A percentile compares a stretch with the other conserved stretches of the same genome.
Conservation (phyloP, 2,888 invertebrate genomes). For the Amblyjoppa proteus region DNA sequence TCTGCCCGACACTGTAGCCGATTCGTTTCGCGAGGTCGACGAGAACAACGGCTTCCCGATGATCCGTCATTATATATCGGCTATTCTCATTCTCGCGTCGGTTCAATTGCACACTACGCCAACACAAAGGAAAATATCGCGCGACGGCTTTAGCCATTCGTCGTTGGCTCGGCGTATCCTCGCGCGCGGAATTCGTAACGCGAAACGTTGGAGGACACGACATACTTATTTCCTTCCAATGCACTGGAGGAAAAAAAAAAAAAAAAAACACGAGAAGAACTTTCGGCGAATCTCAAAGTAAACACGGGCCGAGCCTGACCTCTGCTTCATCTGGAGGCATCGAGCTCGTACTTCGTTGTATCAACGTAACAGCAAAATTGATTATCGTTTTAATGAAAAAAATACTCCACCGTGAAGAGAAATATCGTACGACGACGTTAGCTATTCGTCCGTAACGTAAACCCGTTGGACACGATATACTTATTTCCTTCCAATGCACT, state of each 20-base stretch:
- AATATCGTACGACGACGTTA: neutral
- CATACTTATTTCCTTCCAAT: too few relatives aligned
- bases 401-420: neutral
- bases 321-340: neutral
- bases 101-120: conserved; percentile 55
- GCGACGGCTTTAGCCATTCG: conserved; percentile 24
- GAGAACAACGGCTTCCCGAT: conserved; percentile 45
- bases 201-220: neutral
- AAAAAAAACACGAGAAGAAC: conserved; percentile 13
- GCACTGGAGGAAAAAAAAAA: neutral
- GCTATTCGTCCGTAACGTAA: neutral
- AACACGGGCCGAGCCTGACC: neutral
- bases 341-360: neutral
- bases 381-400: too few relatives aligned
- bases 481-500: too few relatives aligned
- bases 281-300: conserved; percentile 1
- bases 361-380: neutral
- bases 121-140: conserved; percentile 35
- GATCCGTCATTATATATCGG: conserved; percentile 49
- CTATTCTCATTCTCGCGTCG: conserved; percentile 43
- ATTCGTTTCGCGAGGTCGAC: conserved; percentile 2
- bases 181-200: neutral
- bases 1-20: neutral
- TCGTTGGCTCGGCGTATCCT: neutral
- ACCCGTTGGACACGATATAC: too few relatives aligned